Percentiles rank a stretch among this genome's conserved stretches.
These are phyloP conservation scores for Oxyruncus cristatus DNA, from an alignment of 2,113 vertebrate genomes.

Conservation along the genomic window DNA sequence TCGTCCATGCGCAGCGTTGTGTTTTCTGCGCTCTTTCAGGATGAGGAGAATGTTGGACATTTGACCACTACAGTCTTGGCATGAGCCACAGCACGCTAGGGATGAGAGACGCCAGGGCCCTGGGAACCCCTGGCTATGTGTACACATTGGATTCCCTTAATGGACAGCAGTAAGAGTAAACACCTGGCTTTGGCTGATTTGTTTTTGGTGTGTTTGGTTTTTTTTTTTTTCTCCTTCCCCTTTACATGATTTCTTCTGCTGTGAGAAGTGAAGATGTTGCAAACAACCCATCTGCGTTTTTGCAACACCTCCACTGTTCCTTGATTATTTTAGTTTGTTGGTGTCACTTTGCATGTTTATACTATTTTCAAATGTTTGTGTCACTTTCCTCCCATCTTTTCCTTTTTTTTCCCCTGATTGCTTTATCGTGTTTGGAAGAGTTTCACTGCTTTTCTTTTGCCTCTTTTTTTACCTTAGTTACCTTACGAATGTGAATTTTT, in stretches of 20 bases:
- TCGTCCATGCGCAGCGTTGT: background rate
- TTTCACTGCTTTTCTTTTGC: background rate
- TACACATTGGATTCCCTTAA: background rate
- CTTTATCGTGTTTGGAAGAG: background rate
- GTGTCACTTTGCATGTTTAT: constrained; percentile 1
- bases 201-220: background rate
- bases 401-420: fast-evolving
- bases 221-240: too few species aligned
- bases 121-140: background rate
- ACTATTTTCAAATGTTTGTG: constrained; percentile 29
- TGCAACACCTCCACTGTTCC: constrained; percentile 21
- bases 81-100: background rate
- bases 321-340: constrained; percentile 35
- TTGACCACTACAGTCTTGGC: background rate
- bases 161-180: background rate
- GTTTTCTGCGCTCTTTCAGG: background rate
- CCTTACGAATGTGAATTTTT: background rate
- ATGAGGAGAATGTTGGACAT: background rate
- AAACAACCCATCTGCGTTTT: constrained; percentile 6
- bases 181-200: background rate
- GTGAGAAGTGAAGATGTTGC: background rate
- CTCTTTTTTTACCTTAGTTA: background rate
- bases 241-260: background rate
- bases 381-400: background rate
- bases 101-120: background rate